Evolutionary conservation across 2,888 invertebrate species (phyloP).

Genomic region (Cylindroiulus punctatus): DNA sequence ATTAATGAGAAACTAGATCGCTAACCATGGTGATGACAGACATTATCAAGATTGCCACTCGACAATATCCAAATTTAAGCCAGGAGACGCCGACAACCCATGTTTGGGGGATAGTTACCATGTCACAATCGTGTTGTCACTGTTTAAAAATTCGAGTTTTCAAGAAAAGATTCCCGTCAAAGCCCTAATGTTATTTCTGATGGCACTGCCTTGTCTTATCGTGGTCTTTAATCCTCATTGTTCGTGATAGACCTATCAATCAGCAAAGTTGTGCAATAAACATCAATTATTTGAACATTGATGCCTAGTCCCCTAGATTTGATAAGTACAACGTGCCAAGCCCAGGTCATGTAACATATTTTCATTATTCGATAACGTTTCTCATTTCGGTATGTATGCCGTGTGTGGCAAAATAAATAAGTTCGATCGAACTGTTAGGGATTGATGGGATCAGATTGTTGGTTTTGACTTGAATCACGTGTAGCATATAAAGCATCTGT

Average conservation of each 20-base stretch:
- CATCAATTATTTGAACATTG: not conserved
- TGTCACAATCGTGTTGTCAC: not conserved
- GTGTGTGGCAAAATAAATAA: not conserved
- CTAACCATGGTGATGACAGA: conserved; percentile 29
- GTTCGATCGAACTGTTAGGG: too few species aligned
- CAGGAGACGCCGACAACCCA: not conserved
- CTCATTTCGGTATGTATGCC: not conserved
- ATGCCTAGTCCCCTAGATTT: not conserved
- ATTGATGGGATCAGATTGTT: too few species aligned
- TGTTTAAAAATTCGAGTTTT: not conserved
- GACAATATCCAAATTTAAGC: not conserved
- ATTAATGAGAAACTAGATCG: conserved; percentile 6
- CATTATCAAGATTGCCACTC: conserved; percentile 34
- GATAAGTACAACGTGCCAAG: not conserved
- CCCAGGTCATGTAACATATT: not conserved
- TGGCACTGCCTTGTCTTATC: not conserved
- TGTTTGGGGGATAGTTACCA: not conserved
- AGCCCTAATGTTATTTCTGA: not conserved
- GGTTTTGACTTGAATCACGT: too few species aligned
- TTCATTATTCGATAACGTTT: conserved; percentile 13
- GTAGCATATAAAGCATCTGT: too few species aligned
- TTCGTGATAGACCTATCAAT: not conserved
- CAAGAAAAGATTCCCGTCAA: conserved; percentile 2
- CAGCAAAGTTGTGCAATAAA: not conserved
- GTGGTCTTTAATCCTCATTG: conserved; percentile 15